phyloP scores from a whole-genome alignment of 2,797 vertebrate genomes.

The Myiotriccus ornatus region DNA sequence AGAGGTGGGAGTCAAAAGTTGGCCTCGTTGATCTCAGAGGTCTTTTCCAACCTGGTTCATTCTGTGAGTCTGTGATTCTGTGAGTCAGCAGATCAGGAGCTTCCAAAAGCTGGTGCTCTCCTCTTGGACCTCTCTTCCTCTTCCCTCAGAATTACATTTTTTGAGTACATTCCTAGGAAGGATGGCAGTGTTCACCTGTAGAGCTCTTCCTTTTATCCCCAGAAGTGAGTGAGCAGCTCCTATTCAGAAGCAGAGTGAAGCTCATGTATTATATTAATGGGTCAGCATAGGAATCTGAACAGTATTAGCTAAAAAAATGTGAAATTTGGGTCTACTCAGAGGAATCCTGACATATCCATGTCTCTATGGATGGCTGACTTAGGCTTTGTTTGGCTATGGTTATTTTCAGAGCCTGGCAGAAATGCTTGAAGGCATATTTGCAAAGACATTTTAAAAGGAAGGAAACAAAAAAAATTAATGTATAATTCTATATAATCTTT shows the following conservation, averaged over 20 bases:
- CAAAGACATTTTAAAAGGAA: background rate
- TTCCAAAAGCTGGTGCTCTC: background rate
- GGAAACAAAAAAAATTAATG: background rate
- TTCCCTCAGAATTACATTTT: background rate
- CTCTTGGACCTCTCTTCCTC: background rate
- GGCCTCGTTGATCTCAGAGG: too few species aligned
- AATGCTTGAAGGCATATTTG: background rate
- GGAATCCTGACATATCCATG: background rate
- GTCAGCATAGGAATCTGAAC: background rate
- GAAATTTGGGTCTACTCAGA: background rate
- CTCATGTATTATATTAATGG: background rate
- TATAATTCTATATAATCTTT: background rate
- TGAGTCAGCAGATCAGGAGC: background rate
- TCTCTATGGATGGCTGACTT: background rate
- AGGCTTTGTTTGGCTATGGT: background rate
- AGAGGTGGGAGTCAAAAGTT: background rate
- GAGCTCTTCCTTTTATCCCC: background rate
- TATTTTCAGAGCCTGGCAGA: background rate
- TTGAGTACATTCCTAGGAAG: background rate
- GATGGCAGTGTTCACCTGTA: background rate
- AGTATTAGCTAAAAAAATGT: background rate
- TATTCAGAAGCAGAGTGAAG: background rate
- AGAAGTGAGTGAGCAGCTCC: background rate
- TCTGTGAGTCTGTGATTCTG: too few species aligned
- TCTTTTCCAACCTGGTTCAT: too few species aligned